Conservation (phyloP, 2,797 vertebrate species). For the Natrix natrix region DNA sequence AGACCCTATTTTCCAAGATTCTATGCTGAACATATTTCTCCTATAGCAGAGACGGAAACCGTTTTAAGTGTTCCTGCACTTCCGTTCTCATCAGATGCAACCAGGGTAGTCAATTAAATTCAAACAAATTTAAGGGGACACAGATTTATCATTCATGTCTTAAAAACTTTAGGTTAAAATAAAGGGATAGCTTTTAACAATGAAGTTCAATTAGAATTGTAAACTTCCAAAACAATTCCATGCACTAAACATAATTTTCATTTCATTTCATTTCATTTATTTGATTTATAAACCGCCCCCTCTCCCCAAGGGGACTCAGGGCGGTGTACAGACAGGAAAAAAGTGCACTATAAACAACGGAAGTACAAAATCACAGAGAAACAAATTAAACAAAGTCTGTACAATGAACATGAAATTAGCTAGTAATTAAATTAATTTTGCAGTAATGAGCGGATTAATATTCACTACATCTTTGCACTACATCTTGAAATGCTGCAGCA, state of each 20-base stretch:
- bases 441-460: neutral
- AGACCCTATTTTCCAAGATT: neutral
- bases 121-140: neutral
- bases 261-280: no score
- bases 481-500: neutral
- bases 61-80: neutral
- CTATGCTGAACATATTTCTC: neutral
- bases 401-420: no score
- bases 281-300: no score
- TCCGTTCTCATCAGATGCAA: neutral
- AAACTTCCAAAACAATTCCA: neutral
- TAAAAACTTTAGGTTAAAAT: neutral
- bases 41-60: neutral
- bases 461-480: neutral
- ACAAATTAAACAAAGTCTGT: no score
- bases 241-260: neutral
- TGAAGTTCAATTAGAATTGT: neutral
- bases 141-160: neutral
- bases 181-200: neutral
- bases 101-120: neutral
- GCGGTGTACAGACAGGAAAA: no score
- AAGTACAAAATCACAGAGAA: no score
- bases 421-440: no score
- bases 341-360: no score
- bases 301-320: no score